Conservation (phyloP, 2,888 invertebrate genomes). For the Dolomedes plantarius region DNA sequence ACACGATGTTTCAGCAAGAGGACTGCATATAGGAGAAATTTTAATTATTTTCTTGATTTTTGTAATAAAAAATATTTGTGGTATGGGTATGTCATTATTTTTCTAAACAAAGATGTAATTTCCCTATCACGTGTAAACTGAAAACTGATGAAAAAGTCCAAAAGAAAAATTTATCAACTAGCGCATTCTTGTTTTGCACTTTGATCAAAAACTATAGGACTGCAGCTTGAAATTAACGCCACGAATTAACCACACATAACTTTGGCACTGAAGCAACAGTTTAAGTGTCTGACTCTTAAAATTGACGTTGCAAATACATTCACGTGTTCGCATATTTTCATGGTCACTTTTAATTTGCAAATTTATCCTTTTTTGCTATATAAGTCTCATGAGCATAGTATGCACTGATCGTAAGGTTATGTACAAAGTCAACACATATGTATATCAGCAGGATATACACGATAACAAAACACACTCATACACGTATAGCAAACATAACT, state of each 20-base stretch:
- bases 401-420: conserved; percentile 38
- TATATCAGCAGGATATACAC: conserved; percentile 52
- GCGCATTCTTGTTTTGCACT: conserved; percentile 18
- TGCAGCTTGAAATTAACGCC: neutral
- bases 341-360: neutral
- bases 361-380: conserved; percentile 19
- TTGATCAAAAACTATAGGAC: conserved; percentile 19
- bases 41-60: too few species aligned
- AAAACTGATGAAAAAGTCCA: too few species aligned
- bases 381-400: conserved; percentile 35
- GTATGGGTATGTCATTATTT: too few species aligned
- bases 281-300: neutral
- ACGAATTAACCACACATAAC: neutral
- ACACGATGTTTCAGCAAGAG: too few species aligned
- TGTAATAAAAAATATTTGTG: too few species aligned
- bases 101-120: too few species aligned
- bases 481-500: conserved; percentile 67
- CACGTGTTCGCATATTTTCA: conserved; percentile 37
- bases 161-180: neutral
- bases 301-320: conserved; percentile 55
- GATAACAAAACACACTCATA: conserved; percentile 66
- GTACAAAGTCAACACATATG: conserved; percentile 63
- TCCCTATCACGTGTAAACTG: too few species aligned
- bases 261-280: conserved; percentile 25
- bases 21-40: too few species aligned